These are phyloP conservation scores for Nansenia antarctica DNA, from an alignment of 2,113 vertebrate genomes.

Conservation along the genomic window DNA sequence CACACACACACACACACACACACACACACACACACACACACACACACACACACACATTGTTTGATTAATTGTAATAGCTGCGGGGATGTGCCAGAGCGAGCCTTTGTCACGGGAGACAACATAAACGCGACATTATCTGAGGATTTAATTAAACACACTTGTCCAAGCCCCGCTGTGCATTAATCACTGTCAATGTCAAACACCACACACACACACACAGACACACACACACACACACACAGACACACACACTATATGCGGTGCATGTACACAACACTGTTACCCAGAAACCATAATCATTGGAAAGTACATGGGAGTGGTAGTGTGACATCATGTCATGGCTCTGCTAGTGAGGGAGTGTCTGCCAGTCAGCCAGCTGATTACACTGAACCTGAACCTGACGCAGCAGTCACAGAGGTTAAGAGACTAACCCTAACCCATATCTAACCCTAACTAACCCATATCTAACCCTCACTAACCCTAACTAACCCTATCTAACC, in stretches of 20 bases:
- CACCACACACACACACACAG: neutral
- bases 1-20: too few species aligned
- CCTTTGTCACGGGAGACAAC: slow-evolving; percentile 41
- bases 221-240: neutral
- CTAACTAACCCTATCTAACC: too few species aligned
- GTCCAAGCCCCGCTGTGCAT: slow-evolving; percentile 46
- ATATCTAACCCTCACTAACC: too few species aligned
- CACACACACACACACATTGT: slow-evolving; percentile 7
- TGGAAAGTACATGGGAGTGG: neutral
- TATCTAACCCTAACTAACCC: too few species aligned
- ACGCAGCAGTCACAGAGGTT: too few species aligned
- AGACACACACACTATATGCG: neutral
- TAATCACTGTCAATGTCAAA: slow-evolving; percentile 55
- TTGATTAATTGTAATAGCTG: slow-evolving; percentile 44
- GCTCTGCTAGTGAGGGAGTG: neutral
- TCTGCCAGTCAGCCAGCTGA: neutral
- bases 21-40: too few species aligned
- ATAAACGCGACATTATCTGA: slow-evolving; percentile 52
- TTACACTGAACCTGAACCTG: neutral
- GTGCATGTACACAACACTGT: neutral
- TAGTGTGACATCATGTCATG: neutral
- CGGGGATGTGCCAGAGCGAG: slow-evolving; percentile 24
- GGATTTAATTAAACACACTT: slow-evolving; percentile 61
- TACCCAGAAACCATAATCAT: neutral
- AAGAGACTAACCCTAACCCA: too few species aligned